phyloP scores from a whole-genome alignment of 1,140 invertebrate genomes.

The Schlechtendalia chinensis region DNA sequence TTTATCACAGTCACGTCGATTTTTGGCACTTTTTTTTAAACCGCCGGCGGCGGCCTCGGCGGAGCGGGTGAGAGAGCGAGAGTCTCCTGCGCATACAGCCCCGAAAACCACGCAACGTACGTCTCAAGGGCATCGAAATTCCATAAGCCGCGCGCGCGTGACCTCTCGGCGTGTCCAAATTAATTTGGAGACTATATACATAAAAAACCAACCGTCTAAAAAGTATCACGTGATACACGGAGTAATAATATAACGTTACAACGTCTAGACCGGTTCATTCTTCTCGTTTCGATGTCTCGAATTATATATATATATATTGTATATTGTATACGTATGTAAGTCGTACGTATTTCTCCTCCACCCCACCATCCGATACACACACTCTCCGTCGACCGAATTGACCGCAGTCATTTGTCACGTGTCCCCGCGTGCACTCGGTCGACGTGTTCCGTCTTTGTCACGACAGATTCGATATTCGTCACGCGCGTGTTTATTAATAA shows the following conservation, averaged over 20 bases:
- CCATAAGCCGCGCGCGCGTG: constrained; percentile 29
- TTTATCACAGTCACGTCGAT: no score
- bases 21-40: no score
- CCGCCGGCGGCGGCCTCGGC: no score
- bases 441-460: constrained; percentile 45
- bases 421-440: neutral
- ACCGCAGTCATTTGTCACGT: constrained; percentile 46
- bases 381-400: constrained; percentile 10
- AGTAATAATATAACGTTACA: constrained; percentile 44
- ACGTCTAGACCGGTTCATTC: constrained; percentile 46
- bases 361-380: neutral
- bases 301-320: neutral
- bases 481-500: constrained; percentile 3
- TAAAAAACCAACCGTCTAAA: neutral
- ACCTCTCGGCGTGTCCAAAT: constrained; percentile 44
- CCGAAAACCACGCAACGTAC: neutral
- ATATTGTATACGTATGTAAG: neutral
- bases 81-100: neutral
- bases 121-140: constrained; percentile 31
- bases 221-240: neutral
- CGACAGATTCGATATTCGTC: constrained; percentile 24
- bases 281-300: constrained; percentile 9
- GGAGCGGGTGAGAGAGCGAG: no score
- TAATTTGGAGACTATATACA: constrained; percentile 35
- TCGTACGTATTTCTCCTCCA: neutral